phyloP scores from a whole-genome alignment of 2,113 vertebrate species.

The Nettapus auritus region DNA sequence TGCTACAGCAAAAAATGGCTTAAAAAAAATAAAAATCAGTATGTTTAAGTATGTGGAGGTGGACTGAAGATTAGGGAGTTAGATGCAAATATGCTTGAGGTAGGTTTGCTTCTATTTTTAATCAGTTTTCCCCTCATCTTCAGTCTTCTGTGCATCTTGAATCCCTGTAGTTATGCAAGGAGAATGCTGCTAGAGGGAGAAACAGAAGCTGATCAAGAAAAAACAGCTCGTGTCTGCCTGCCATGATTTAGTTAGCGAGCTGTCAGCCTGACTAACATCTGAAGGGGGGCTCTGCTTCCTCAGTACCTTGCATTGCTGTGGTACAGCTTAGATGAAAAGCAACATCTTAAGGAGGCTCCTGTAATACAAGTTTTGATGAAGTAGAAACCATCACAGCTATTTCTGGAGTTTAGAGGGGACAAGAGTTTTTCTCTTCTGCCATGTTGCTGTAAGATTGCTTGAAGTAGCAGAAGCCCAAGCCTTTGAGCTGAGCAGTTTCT shows the following conservation, averaged over 20 bases:
- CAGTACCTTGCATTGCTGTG: fast-evolving
- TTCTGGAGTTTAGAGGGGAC: background rate
- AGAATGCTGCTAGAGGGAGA: background rate
- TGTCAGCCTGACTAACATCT: background rate
- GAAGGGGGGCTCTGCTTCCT: background rate
- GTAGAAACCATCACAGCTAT: background rate
- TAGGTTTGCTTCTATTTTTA: background rate
- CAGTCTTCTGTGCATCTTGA: background rate
- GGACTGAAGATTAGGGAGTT: background rate
- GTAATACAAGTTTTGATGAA: background rate
- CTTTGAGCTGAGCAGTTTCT: background rate
- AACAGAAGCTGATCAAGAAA: background rate
- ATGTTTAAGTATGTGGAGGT: background rate
- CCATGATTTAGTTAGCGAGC: background rate
- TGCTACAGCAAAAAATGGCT: background rate
- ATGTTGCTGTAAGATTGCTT: background rate
- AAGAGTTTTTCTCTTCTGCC: background rate
- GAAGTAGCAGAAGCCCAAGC: background rate
- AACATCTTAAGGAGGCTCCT: background rate
- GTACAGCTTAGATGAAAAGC: background rate
- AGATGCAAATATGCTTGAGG: background rate
- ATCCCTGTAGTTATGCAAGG: background rate
- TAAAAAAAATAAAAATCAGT: background rate
- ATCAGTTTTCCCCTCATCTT: background rate
- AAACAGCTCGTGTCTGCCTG: background rate